Percentiles rank a stretch among this genome's conserved stretches.
phyloP scores from a whole-genome alignment of 2,797 vertebrate genomes.

The Myiotriccus ornatus region DNA sequence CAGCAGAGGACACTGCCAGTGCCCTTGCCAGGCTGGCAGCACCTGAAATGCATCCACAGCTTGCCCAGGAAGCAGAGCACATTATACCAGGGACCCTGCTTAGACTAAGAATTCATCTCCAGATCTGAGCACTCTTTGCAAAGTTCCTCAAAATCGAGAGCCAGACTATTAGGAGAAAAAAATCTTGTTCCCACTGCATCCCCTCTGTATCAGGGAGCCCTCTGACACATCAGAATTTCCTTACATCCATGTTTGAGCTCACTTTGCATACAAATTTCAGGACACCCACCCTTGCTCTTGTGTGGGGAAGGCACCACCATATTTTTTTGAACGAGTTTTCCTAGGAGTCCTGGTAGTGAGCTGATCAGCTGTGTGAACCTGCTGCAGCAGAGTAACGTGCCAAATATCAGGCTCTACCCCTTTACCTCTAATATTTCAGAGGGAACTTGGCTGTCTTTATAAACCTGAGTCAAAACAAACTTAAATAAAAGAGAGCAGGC shows the following conservation, averaged over 20 bases:
- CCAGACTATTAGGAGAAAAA: not conserved
- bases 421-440: not conserved
- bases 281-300: not conserved
- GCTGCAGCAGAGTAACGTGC: fast-evolving
- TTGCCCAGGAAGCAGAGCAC: not conserved
- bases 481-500: not conserved
- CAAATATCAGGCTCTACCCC: not conserved
- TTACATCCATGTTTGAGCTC: not conserved
- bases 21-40: not conserved
- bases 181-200: not conserved
- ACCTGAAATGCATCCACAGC: fast-evolving
- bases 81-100: not conserved
- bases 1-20: not conserved
- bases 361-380: not conserved
- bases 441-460: not conserved
- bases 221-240: not conserved
- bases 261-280: not conserved
- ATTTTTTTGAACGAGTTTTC: not conserved
- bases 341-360: not conserved
- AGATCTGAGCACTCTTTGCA: not conserved
- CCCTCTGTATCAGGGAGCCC: not conserved
- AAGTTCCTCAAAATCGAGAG: fast-evolving
- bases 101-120: not conserved
- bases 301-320: not conserved
- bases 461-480: not conserved